A percentile compares a stretch with the other conserved stretches of the same genome.
Conservation (phyloP, 2,113 vertebrate species). For the Gnathonemus longibarbis region DNA sequence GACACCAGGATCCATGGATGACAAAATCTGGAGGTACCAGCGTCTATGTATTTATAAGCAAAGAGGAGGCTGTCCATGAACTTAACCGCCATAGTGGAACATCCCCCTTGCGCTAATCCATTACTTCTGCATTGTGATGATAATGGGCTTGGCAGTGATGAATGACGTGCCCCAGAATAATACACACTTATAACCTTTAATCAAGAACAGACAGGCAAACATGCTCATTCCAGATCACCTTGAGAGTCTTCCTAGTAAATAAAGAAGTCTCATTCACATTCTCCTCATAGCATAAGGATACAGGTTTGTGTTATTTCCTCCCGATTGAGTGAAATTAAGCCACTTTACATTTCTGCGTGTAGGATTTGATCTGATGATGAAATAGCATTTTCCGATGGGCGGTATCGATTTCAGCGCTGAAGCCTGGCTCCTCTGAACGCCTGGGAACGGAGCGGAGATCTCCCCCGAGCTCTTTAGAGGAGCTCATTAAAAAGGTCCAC, state of each 20-base stretch:
- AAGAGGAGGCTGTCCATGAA: not conserved
- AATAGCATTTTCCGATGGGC: not conserved
- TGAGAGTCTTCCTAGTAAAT: not conserved
- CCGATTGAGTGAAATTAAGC: not conserved
- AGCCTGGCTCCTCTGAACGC: not conserved
- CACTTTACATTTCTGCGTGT: not conserved
- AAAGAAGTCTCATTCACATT: not conserved
- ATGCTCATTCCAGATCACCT: slow-evolving; percentile 18
- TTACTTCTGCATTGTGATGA: slow-evolving; percentile 31
- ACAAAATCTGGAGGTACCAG: slow-evolving; percentile 19
- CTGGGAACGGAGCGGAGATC: not conserved
- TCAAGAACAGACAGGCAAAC: slow-evolving; percentile 23
- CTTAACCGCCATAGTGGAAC: not conserved
- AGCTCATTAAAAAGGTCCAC: slow-evolving; percentile 14
- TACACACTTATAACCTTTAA: slow-evolving; percentile 28
- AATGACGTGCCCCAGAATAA: slow-evolving; percentile 24
- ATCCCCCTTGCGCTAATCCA: slow-evolving; percentile 22
- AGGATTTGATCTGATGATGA: not conserved
- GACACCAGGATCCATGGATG: slow-evolving; percentile 8
- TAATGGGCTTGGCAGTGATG: slow-evolving; percentile 25
- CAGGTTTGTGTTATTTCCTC: not conserved
- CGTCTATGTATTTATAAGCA: slow-evolving; percentile 17
- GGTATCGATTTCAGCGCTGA: not conserved
- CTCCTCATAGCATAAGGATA: not conserved
- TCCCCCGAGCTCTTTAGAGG: not conserved